Evolutionary conservation across 2,113 vertebrate genomes (phyloP), one percentile per base, ranked within the genome.

Genomic region (Rhynchomys soricoides): DNA sequence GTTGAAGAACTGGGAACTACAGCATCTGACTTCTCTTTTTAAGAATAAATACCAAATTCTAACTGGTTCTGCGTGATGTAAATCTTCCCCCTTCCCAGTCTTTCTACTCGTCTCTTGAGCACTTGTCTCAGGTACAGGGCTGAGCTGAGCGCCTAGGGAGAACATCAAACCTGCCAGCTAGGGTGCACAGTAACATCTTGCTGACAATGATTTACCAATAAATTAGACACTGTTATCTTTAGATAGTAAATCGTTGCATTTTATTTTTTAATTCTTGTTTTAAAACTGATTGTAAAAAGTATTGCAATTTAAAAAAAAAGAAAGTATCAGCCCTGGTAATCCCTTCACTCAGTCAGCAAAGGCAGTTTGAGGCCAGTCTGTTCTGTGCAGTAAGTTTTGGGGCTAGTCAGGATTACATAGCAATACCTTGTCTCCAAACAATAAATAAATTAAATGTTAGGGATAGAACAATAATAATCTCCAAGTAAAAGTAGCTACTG

Each of bases 231-330:
- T 4, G 64, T 70, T 31, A 40, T 13, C 40, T 90, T 48, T 50
- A 4, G 22, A 29, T 24, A 88, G 59, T 64, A 91, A 59, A 31
- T 68, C 50, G 89, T 1, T 26, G 43, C 64, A 89, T 86, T 68
- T 29, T 29, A 43, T 31, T 92, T 70, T 70, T 93, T 52, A 73
- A 91, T 71, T 91, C 92, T 86, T 93, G 79, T 71, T 94, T 92
- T 29, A 94, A 95, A 94, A 77, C 52, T 83, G n/a, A 93, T 57
- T 68, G 31, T 68, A 0, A 91, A 43, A 91, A n/a, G 1, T n/a
- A 88, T 75, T 48, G 6, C 43, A 40, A 96, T 0, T 64, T 4
- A 31, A 66, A 71, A 57, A 95, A 75, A 59, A 66, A 88, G 4
- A 88, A 89, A 71, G 81, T 19, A 83, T 21, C 4, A 88, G 59